These are phyloP conservation scores for Chouioia cunea DNA, from an alignment of 2,888 invertebrate genomes.

Conservation along the genomic window DNA sequence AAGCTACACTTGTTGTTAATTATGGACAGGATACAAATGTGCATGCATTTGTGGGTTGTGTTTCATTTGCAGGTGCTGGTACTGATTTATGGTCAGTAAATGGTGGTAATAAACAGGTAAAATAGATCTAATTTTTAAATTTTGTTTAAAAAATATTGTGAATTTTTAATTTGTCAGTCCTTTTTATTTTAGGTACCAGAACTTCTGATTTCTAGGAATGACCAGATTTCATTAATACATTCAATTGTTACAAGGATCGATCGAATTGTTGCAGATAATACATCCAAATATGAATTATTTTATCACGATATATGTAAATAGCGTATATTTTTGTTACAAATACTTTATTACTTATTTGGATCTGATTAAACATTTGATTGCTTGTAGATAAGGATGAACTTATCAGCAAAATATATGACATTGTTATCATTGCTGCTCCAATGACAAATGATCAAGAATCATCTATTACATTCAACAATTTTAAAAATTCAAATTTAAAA, in stretches of 20 bases:
- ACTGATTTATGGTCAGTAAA: slow-evolving; percentile 72
- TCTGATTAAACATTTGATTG: background rate
- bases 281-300: slow-evolving; percentile 56
- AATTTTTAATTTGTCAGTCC: slow-evolving; percentile 1
- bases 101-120: slow-evolving; percentile 73
- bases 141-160: slow-evolving; percentile 7
- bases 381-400: slow-evolving; percentile 53
- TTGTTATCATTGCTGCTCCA: slow-evolving; percentile 74
- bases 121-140: slow-evolving; percentile 11
- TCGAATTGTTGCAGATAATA: slow-evolving; percentile 45
- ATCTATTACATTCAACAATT: slow-evolving; percentile 68
- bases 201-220: slow-evolving; percentile 58
- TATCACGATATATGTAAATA: slow-evolving; percentile 54
- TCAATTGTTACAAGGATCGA: slow-evolving; percentile 57
- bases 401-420: slow-evolving; percentile 68
- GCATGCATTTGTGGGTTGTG: slow-evolving; percentile 69
- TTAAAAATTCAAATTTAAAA: slow-evolving; percentile 61
- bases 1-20: slow-evolving; percentile 71
- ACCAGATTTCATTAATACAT: slow-evolving; percentile 54
- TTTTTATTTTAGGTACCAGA: slow-evolving; percentile 59
- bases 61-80: slow-evolving; percentile 72
- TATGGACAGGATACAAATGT: slow-evolving; percentile 74
- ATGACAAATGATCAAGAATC: slow-evolving; percentile 67
- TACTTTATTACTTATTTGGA: slow-evolving; percentile 20
- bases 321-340: background rate